A percentile compares a stretch with the other conserved stretches of the same genome.
Conservation (phyloP, 2,888 invertebrate genomes). For the Apoda limacodes region DNA sequence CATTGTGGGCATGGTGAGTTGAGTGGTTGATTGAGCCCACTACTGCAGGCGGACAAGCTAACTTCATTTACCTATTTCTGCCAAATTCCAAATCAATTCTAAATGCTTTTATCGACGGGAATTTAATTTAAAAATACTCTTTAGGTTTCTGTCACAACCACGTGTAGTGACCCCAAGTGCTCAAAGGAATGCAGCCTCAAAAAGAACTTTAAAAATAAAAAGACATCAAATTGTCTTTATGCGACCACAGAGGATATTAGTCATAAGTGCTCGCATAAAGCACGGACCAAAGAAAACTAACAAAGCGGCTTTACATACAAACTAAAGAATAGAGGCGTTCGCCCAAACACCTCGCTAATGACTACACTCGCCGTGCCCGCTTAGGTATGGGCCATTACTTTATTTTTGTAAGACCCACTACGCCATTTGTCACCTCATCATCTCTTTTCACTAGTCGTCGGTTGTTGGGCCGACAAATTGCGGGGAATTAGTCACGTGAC, state of each 20-base stretch:
- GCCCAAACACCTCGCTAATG: slow-evolving; percentile 68
- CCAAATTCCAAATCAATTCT: too few relatives aligned
- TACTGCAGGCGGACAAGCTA: too few relatives aligned
- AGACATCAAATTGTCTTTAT: slow-evolving; percentile 47
- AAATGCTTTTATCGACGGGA: slow-evolving; percentile 5
- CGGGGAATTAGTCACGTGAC: slow-evolving; percentile 64
- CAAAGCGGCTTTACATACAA: slow-evolving; percentile 63
- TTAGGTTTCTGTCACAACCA: slow-evolving; percentile 20
- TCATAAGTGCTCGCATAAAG: slow-evolving; percentile 62
- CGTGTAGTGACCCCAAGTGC: too few relatives aligned
- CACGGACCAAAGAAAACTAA: slow-evolving; percentile 60
- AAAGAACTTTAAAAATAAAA: slow-evolving; percentile 37
- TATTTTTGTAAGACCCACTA: slow-evolving; percentile 65
- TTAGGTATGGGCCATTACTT: slow-evolving; percentile 66
- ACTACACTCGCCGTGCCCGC: slow-evolving; percentile 52
- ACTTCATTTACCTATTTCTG: too few relatives aligned
- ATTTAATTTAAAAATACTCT: slow-evolving; percentile 15
- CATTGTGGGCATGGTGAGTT: too few relatives aligned
- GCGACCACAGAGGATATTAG: slow-evolving; percentile 44
- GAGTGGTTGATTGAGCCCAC: too few relatives aligned
- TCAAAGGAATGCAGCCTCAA: too few relatives aligned
- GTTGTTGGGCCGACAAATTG: slow-evolving; percentile 63
- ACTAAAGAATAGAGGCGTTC: slow-evolving; percentile 64
- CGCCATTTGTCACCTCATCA: slow-evolving; percentile 66
- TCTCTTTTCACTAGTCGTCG: slow-evolving; percentile 60